Base-by-base conservation (phyloP, 2,797 vertebrate species). In the Tinamus major region DNA sequence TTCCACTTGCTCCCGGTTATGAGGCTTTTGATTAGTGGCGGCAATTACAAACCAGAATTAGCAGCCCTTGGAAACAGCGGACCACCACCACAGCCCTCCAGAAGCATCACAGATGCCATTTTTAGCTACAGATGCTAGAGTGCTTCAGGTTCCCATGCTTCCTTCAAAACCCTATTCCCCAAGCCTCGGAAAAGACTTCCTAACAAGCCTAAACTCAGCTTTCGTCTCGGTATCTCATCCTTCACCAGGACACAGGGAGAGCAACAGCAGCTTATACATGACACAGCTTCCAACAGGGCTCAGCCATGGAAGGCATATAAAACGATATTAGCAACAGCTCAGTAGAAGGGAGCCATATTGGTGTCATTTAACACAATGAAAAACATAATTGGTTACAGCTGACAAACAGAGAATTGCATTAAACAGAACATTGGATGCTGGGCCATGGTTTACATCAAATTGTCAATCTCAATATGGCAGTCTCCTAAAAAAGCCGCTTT, bases 361-460 rank as follows among this genome's bases (percentile, higher is more conserved):
- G 93, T 95, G 93, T 96, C 95, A 81, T 92, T 53, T 93, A 95
- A 93, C 93, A 97, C 96, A 97, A 97, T 96, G 96, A 94, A 93
- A 95, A 96, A 61, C 5, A 0, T 97, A 98, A 98, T 97, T 97
- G 94, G 93, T 95, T 97, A 92, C 97, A 98, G 97, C 95, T 97
- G 97, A 95, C 97, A 96, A 92, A 53, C 88, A 93, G 78, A 85
- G 96, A 94, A 97, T 91, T 92, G 87, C 91, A 92, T 94, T 97
- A 97, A 95, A 96, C 96, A 95, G 97, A 96, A 93, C 92, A 39
- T 74, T 65, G 92, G 84, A 94, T 95, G 95, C 95, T 93, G 89
- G 65, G 96, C 96, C 69, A 46, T 98, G 98, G 97, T 98, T 98
- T 98, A 98, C 97, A 97, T 98, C 98, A 98, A 98, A 97, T 97